Conservation (phyloP, 2,797 vertebrate genomes). For the Enteromius radiatus region DNA sequence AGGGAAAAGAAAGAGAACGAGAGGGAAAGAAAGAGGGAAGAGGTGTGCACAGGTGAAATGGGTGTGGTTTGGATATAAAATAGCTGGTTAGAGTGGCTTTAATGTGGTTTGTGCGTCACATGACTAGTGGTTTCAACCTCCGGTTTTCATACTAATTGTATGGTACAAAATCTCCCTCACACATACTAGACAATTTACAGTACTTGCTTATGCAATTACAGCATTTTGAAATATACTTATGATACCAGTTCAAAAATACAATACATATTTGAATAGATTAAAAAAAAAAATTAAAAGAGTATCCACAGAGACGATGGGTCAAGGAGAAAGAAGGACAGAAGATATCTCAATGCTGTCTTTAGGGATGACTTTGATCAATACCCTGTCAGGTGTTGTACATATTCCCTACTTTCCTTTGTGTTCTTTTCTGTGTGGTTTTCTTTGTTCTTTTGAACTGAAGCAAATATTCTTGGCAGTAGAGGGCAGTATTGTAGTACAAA, state of each 20-base stretch:
- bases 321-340: not conserved
- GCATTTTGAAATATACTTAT: not conserved
- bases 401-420: conserved; percentile 49
- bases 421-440: conserved; percentile 43
- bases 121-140: not conserved
- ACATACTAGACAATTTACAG: not conserved
- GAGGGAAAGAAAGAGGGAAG: conserved; percentile 23
- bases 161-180: not conserved
- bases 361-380: conserved; percentile 36
- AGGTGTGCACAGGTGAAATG: conserved; percentile 42
- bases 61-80: conserved; percentile 63
- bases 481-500: conserved; percentile 64
- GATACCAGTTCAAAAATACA: not conserved
- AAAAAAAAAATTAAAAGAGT: too few species aligned
- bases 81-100: conserved; percentile 32
- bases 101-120: conserved; percentile 10
- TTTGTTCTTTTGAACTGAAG: conserved; percentile 65
- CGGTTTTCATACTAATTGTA: not conserved
- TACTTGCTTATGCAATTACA: not conserved
- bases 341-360: not conserved
- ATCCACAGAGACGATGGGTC: not conserved
- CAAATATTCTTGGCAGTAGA: conserved; percentile 58
- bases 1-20: conserved; percentile 11
- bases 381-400: conserved; percentile 23
- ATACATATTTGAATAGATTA: not conserved